Base-by-base conservation (phyloP, 2,797 vertebrate species). In the Kryptolebias ocellatus region DNA sequence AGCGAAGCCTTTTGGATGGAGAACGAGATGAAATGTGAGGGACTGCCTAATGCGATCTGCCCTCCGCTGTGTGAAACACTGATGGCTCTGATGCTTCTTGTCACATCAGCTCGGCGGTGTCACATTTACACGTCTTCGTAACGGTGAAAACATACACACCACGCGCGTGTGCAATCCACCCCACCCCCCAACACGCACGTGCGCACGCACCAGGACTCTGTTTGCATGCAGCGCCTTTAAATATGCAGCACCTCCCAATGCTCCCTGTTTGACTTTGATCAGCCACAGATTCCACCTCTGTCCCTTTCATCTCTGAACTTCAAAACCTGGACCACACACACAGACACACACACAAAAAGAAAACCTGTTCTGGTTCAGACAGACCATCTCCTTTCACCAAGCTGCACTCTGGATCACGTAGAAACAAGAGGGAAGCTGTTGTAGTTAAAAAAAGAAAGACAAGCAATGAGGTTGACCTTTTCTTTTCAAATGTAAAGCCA, bases 271-370 rank as follows among this genome's bases (percentile, higher is more conserved):
- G 81, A 88, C 92, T 93, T 93, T 93, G 90, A 93, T 93, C 90
- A 89, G 74, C 72, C 81, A 76, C 79, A 84, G 84, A 90, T 92
- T 89, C 78, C 17, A 70, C 87, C 66, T 83, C 77, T 74, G 79
- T 78, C 84, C 65, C 90, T 91, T 93, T 92, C 84, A 92, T 93
- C 87, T 91, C 75, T 74, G 62, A 85, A 89, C 90, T 90, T 92
- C 92, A 92, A 92, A 87, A 84, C 73, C 83, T 73, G 83, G 78
- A 80, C 86, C 74, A 67, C 66, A 51, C 20, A 24, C 20, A 24
- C 24, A 51, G 14, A 24, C n/a, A n/a, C n/a, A n/a, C n/a, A n/a
- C n/a, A 11, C 6, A 53, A 73, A 24, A 11, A 14, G 17, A 73
- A 61, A 84, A 81, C 64, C 77, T 75, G 77, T 60, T 74, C 80